phyloP scores from a whole-genome alignment of 92 coral and sea anemone genomes.

The Montipora capitata region DNA sequence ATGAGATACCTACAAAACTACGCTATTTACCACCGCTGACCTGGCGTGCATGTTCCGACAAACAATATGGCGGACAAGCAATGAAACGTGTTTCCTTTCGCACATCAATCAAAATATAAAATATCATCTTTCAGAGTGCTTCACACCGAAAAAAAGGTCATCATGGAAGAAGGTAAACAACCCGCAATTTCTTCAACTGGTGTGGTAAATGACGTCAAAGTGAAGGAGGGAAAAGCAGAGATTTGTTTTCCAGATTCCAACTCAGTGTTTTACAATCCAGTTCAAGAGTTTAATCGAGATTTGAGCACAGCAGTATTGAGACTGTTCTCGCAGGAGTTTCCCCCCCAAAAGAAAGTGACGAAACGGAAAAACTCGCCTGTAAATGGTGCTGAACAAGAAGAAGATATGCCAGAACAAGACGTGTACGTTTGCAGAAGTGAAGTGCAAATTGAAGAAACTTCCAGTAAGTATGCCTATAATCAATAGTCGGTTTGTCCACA shows the following conservation, averaged over 20 bases:
- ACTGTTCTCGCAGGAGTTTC: constrained; percentile 70
- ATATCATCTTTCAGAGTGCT: neutral
- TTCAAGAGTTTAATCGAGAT: constrained; percentile 98
- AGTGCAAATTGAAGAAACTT: neutral
- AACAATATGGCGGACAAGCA: neutral
- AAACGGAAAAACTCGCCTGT: neutral
- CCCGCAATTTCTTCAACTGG: constrained; percentile 24
- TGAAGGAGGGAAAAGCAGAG: constrained; percentile 96
- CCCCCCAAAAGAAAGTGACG: neutral
- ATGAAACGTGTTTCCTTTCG: no score
- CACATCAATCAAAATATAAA: no score
- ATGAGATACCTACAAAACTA: no score
- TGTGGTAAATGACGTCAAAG: constrained; percentile 31
- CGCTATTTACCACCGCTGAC: no score
- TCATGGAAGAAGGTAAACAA: neutral
- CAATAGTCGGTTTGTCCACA: no score
- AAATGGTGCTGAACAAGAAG: neutral
- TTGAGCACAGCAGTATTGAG: constrained; percentile 88
- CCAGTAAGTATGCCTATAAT: neutral
- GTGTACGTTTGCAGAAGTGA: no score
- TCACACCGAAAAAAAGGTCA: neutral
- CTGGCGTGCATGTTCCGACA: no score
- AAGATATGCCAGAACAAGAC: neutral
- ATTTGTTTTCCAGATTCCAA: constrained; percentile 88
- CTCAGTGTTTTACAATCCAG: constrained; percentile 96